A percentile compares a stretch with the other conserved stretches of the same genome.
Conservation (phyloP, 2,888 invertebrate genomes). For the Masnerella sp. region DNA sequence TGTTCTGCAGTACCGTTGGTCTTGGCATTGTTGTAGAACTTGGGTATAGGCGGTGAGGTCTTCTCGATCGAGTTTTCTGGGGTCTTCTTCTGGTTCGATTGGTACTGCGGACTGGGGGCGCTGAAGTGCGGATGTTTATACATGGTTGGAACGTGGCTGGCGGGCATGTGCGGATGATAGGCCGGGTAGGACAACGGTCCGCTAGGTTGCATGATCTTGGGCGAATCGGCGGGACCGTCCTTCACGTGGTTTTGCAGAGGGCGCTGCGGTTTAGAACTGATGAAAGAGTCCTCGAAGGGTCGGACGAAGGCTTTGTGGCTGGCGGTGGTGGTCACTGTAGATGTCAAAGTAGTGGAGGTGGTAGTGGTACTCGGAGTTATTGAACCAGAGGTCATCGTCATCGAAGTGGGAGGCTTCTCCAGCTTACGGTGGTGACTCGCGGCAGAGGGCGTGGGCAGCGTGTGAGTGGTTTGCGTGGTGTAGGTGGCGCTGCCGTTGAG, state of each 20-base stretch:
- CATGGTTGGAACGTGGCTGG: conserved; percentile 68
- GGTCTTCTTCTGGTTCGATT: conserved; percentile 11
- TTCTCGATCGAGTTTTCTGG: conserved; percentile 10
- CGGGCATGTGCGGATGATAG: conserved; percentile 71
- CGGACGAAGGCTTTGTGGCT: conserved; percentile 74
- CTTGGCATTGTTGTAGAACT: conserved; percentile 60
- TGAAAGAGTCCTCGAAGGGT: conserved; percentile 76
- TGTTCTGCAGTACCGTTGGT: conserved; percentile 31
- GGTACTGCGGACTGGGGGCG: conserved; percentile 54
- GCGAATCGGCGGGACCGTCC: conserved; percentile 41
- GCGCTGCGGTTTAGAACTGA: conserved; percentile 70
- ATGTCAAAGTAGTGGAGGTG: conserved; percentile 27
- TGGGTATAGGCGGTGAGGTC: conserved; percentile 60
- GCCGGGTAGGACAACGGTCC: conserved; percentile 64
- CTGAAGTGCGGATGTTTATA: conserved; percentile 70
- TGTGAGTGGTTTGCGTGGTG: conserved; percentile 67
- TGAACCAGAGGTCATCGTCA: conserved; percentile 64
- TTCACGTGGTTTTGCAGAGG: conserved; percentile 68
- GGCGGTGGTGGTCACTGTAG: conserved; percentile 47
- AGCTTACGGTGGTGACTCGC: conserved; percentile 42
- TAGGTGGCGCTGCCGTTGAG: conserved; percentile 71
- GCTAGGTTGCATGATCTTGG: conserved; percentile 58
- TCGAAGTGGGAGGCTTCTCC: conserved; percentile 15
- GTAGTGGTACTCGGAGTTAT: no score
- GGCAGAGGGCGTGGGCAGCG: conserved; percentile 60